A percentile compares a stretch with the other conserved stretches of the same genome.
Evolutionary conservation across 1,140 invertebrate genomes (phyloP).

Genomic region (Bombus waltoni): DNA sequence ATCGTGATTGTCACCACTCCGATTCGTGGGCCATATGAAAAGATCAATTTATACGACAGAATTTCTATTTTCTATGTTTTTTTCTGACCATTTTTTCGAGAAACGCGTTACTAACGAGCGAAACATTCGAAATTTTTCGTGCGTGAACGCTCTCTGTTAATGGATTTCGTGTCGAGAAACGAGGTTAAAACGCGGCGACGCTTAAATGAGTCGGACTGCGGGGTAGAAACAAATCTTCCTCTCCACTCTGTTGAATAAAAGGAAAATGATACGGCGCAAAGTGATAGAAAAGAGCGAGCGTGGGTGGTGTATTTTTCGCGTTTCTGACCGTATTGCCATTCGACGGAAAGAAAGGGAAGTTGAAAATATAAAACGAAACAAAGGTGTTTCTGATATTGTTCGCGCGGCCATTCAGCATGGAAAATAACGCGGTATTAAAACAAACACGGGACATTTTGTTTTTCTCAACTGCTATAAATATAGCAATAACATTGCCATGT

Average conservation of each 20-base stretch:
- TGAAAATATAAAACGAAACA: background rate
- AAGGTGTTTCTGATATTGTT: constrained; percentile 20
- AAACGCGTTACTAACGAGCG: background rate
- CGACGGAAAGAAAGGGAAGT: background rate
- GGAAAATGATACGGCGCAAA: background rate
- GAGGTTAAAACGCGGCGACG: background rate
- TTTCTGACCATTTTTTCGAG: background rate
- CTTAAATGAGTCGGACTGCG: background rate
- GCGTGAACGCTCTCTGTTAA: background rate
- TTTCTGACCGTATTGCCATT: background rate
- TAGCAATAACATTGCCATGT: background rate
- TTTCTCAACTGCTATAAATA: background rate
- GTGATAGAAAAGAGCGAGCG: background rate
- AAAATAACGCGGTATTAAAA: background rate
- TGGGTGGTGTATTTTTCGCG: background rate
- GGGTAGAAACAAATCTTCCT: background rate
- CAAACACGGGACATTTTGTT: background rate
- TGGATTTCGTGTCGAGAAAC: background rate
- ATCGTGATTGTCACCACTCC: background rate
- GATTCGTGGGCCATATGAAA: background rate
- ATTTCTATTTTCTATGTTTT: background rate
- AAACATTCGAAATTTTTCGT: background rate
- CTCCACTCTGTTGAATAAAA: background rate
- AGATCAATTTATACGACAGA: background rate
- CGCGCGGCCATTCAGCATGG: background rate